Conservation (phyloP, 2,113 vertebrate species). For the Ophthalmolycus amberensis region DNA sequence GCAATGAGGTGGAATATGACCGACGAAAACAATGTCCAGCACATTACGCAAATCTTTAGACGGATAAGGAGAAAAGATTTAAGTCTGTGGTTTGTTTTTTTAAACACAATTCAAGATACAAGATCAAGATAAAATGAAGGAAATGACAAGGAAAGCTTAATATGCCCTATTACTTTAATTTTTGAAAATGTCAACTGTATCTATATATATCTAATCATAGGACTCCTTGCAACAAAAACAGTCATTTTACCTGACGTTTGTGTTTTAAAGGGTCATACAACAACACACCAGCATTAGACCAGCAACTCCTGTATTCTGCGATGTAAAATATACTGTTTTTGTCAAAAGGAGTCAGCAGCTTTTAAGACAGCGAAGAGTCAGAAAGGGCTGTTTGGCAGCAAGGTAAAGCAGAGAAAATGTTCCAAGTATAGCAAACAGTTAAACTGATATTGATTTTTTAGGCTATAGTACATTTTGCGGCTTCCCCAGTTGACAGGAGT, state of each 20-base stretch:
- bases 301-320: neutral
- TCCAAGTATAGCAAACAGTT: neutral
- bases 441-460: neutral
- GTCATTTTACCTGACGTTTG: neutral
- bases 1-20: neutral
- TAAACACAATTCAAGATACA: neutral
- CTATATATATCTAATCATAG: neutral
- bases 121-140: neutral
- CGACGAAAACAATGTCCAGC: constrained; percentile 23
- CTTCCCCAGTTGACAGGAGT: neutral
- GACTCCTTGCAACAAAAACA: neutral
- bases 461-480: neutral
- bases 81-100: constrained; percentile 14
- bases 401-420: no score
- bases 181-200: neutral
- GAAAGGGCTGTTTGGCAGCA: no score
- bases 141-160: neutral
- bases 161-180: neutral
- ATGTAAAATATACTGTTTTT: neutral
- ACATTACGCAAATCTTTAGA: constrained; percentile 25
- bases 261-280: neutral
- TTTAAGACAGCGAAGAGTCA: no score
- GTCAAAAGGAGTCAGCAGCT: no score
- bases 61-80: constrained; percentile 40
- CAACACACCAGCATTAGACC: neutral